Evolutionary conservation across 2,113 vertebrate species (phyloP), one percentile per base, ranked within the genome.

Genomic region (Chaetura pelagica): DNA sequence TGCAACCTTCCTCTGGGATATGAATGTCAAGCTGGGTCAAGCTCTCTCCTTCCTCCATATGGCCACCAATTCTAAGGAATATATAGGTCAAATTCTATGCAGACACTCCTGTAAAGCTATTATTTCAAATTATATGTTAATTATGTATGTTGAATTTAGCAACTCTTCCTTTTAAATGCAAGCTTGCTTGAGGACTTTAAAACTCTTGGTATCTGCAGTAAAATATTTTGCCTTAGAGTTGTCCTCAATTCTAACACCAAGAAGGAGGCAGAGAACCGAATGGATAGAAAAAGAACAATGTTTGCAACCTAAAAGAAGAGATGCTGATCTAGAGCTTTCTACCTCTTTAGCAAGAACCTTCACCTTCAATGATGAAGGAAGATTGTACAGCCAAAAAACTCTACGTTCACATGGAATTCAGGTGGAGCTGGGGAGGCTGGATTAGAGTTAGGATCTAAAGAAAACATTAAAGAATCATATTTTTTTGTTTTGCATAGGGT

Each of bases 121-220:
- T 93, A 96, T 75, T 95, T 77, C 92, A 96, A 96, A 97, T 96
- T 95, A 93, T 46, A 88, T 0, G 4, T 34, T 93, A 94, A 94
- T 96, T 97, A 96, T 1, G 23, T 17, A 59, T 3, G 75, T 77
- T 38, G 82, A 96, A 94, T 94, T 91, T 93, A 94, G 94, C 95
- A 96, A 91, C 87, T 96, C 92, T 97, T 93, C 82, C 92, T 96
- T 95, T 94, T 90, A 95, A 93, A 93, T 30, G 23, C 72, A 78
- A 63, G 72, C 78, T 80, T 80, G 82, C 91, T 96, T 72, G 69
- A 87, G 72, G 87, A 94, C 84, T 89, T 90, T 35, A 88, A 80
- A 93, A 94, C 55, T 71, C 75, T 38, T 66, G 34, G 71, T 54
- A 95, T 77, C 64, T 74, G 85, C 63, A 83, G 64, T 48, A 67